These are phyloP conservation scores for Bellardia bayeri DNA, from an alignment of 2,888 invertebrate species.

Conservation along the genomic window DNA sequence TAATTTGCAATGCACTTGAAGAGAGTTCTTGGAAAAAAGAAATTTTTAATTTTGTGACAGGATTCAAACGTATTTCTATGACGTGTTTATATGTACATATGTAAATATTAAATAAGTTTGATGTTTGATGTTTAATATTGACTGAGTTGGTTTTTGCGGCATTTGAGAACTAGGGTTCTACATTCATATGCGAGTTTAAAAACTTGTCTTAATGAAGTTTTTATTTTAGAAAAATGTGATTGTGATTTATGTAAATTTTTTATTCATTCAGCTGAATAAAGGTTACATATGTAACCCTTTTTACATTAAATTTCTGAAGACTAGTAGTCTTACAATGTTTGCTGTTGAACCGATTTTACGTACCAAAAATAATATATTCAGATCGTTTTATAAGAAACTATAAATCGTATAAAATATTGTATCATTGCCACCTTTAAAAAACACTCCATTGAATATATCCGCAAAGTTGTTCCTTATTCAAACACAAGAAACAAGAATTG, in stretches of 20 bases:
- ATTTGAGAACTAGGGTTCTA: neutral
- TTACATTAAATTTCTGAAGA: too few species aligned
- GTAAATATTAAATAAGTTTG: neutral
- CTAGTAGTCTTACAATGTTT: too few species aligned
- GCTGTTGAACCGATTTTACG: too few species aligned
- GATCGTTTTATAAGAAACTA: too few species aligned
- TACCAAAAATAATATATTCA: too few species aligned
- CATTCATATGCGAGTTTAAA: too few species aligned
- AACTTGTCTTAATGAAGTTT: too few species aligned
- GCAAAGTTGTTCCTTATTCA: constrained; percentile 8
- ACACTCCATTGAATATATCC: neutral
- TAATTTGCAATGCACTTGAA: constrained; percentile 16
- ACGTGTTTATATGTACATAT: neutral
- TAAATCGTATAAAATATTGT: too few species aligned
- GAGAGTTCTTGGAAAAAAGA: neutral
- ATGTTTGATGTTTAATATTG: neutral
- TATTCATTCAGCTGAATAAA: too few species aligned
- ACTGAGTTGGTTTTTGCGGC: neutral
- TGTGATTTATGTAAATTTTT: too few species aligned
- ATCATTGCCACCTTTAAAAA: constrained; percentile 1
- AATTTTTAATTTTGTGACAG: neutral
- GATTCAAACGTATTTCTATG: neutral
- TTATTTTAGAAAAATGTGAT: too few species aligned
- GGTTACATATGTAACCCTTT: too few species aligned
- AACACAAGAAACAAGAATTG: neutral